phyloP scores from a whole-genome alignment of 2,888 invertebrate species.

The Dexiosoma caninum region DNA sequence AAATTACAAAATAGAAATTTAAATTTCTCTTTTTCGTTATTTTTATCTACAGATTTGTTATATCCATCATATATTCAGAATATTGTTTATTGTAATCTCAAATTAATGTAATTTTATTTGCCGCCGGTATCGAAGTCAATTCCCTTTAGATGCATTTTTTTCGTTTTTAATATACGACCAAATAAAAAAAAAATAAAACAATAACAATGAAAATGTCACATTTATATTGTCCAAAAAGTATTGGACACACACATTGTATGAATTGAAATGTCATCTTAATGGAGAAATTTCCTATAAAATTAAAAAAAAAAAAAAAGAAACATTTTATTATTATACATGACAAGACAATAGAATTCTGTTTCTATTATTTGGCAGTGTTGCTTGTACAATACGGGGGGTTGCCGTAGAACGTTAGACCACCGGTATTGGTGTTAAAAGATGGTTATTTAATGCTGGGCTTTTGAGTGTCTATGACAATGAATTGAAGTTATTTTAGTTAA shows the following conservation, averaged over 20 bases:
- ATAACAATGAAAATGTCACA: slow-evolving; percentile 70
- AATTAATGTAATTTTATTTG: slow-evolving; percentile 35
- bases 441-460: not conserved
- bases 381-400: slow-evolving; percentile 41
- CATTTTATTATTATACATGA: slow-evolving; percentile 19
- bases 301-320: slow-evolving; percentile 34
- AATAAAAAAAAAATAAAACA: slow-evolving; percentile 23
- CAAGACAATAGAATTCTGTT: slow-evolving; percentile 33
- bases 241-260: slow-evolving; percentile 66
- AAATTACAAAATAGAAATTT: not conserved
- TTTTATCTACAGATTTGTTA: not conserved
- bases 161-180: slow-evolving; percentile 1
- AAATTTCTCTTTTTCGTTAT: slow-evolving; percentile 16
- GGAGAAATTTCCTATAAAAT: slow-evolving; percentile 53
- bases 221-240: slow-evolving; percentile 66
- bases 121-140: slow-evolving; percentile 31
- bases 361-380: slow-evolving; percentile 29
- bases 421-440: slow-evolving; percentile 40
- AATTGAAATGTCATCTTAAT: slow-evolving; percentile 72
- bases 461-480: not conserved
- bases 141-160: slow-evolving; percentile 5
- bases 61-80: not conserved
- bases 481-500: no score
- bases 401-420: slow-evolving; percentile 14
- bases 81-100: slow-evolving; percentile 11